Evolutionary conservation across 2,113 vertebrate species (phyloP).

Genomic region (Patagioenas fasciata): DNA sequence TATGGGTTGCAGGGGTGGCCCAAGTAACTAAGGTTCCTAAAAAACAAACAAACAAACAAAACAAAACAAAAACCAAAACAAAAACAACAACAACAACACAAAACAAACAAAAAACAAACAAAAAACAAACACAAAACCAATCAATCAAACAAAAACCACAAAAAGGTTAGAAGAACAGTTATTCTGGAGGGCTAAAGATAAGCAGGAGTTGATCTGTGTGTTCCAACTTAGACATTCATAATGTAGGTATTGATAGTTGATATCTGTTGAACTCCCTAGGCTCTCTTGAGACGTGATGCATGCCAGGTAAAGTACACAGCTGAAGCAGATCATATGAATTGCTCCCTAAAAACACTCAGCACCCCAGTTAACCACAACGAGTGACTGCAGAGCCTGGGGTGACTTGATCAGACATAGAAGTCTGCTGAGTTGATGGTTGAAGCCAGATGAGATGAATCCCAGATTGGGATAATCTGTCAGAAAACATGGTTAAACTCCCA

Average conservation of each 20-base stretch:
- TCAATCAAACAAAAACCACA: too few relatives aligned
- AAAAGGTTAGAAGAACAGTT: neutral
- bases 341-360: neutral
- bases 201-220: neutral
- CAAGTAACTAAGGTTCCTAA: neutral
- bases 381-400: neutral
- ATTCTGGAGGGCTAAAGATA: neutral
- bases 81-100: neutral
- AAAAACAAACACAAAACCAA: neutral
- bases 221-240: neutral
- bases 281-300: neutral
- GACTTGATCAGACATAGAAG: neutral
- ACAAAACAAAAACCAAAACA: too few relatives aligned
- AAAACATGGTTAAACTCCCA: neutral
- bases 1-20: fast-evolving
- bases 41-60: too few relatives aligned
- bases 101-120: neutral
- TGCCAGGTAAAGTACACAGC: conserved; percentile 17
- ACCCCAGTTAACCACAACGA: neutral
- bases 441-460: neutral
- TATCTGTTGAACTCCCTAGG: neutral
- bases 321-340: conserved; percentile 10
- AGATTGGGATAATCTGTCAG: neutral
- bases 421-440: neutral
- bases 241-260: neutral